Evolutionary conservation across 2,113 vertebrate genomes (phyloP), one percentile per base, ranked within the genome.

Genomic region (Symphodus melops): DNA sequence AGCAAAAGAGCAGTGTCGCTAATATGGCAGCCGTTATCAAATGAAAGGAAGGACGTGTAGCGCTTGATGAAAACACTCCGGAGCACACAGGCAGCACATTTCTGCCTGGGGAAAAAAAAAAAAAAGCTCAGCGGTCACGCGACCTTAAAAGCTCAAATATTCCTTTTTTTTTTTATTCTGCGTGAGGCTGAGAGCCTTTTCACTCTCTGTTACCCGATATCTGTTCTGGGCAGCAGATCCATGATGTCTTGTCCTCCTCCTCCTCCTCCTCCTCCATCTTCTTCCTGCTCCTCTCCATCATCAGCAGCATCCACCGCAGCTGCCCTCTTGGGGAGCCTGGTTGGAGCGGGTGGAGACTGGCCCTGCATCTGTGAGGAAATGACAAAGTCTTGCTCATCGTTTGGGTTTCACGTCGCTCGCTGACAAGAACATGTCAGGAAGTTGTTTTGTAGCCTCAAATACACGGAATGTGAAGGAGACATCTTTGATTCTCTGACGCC

Each of bases 151-250:
- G 25, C 25, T 25, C 25, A 25, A 2, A 2, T 25, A 25, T 25
- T 25, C 25, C 25, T 2, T 25, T 25, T 25, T 4, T 25, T 25
- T n/a, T n/a, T n/a, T n/a, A n/a, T n/a, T n/a, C n/a, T n/a, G n/a
- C n/a, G n/a, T n/a, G n/a, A n/a, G n/a, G n/a, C n/a, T 19, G 14
- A n/a, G 6, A 44, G 28, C 20, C n/a, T 12, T 12, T 60, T 13
- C 8, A 19, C 42, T n/a, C 11, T 49, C 60, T 5, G 1, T 68
- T 74, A 98, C 98, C 96, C 74, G 86, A 99, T 96, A 67, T 99
- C 97, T 55, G 95, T 90, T 87, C 98, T 95, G 21, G 97, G 97
- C 67, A 99, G 92, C 8, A 99, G 92, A 91, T 99, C 98, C 88
- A 97, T 96, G 75, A 97, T 93, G 87, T 98, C 96, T 66, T 75